These are phyloP conservation scores for Epinotia demarniana DNA, from an alignment of 2,888 invertebrate species.

Conservation along the genomic window DNA sequence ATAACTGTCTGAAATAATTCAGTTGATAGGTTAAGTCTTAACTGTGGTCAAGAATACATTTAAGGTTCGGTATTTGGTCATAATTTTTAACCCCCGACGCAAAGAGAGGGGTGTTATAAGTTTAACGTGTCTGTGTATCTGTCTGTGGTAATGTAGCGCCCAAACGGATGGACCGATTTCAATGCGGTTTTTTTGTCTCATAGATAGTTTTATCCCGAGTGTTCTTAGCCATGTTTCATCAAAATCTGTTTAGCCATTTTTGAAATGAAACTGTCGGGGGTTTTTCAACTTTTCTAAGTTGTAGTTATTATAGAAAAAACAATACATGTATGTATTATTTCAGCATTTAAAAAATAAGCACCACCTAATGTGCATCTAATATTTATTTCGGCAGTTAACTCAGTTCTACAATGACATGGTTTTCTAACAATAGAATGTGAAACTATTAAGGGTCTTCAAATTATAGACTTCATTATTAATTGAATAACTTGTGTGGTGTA, in stretches of 20 bases:
- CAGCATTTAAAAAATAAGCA: background rate
- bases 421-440: conserved; percentile 2
- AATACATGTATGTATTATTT: background rate
- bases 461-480: conserved; percentile 12
- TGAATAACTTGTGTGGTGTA: conserved; percentile 1
- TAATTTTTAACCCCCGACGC: no score
- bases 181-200: no score
- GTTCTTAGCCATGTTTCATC: no score
- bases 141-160: no score
- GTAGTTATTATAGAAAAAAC: no score
- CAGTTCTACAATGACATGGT: background rate
- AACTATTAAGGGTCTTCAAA: conserved; percentile 13
- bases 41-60: background rate
- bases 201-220: no score
- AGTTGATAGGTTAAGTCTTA: conserved; percentile 16
- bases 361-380: background rate
- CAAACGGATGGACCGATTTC: no score
- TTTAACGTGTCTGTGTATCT: no score
- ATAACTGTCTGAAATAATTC: background rate
- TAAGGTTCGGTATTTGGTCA: background rate
- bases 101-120: no score
- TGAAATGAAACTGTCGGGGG: no score
- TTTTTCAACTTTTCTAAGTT: no score
- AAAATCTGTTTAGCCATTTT: no score
- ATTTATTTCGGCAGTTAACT: background rate